phyloP scores from a whole-genome alignment of 37 sponge, comb jelly and placozoan genomes.

The Aphrocallistes beatrix region DNA sequence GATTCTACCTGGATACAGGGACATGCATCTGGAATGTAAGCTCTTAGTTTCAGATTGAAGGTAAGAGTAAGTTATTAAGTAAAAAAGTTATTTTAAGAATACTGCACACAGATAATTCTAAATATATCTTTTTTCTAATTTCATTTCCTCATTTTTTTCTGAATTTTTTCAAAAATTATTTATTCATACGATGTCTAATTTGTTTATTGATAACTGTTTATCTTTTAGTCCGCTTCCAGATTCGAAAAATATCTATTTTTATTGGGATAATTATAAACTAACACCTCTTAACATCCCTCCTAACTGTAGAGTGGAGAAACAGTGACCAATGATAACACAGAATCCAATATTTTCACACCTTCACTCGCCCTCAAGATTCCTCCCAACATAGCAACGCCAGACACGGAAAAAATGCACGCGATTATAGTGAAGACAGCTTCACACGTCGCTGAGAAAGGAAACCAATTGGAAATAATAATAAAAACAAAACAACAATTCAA shows the following conservation, averaged over 20 bases:
- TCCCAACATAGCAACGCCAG: conserved; percentile 32
- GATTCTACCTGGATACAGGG: not conserved
- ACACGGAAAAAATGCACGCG: conserved; percentile 59
- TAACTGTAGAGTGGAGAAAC: no score
- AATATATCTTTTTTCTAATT: not conserved
- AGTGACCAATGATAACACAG: not conserved
- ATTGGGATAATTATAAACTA: no score
- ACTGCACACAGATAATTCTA: no score
- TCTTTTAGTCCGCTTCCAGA: no score
- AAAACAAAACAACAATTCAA: conserved; percentile 82
- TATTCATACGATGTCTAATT: not conserved
- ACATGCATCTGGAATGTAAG: not conserved
- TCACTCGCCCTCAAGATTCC: not conserved
- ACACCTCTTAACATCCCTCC: no score
- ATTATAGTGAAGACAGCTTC: conserved; percentile 79
- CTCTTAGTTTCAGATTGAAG: not conserved
- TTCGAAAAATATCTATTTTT: no score
- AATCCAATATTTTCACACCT: not conserved
- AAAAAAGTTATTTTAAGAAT: no score
- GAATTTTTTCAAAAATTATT: not conserved
- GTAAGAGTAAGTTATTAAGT: not conserved
- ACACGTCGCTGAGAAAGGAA: conserved; percentile 60
- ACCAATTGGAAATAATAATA: conserved; percentile 89
- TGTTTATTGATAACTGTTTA: not conserved
- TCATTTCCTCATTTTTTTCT: not conserved